A percentile compares a stretch with the other conserved stretches of the same genome.
Evolutionary conservation across 1,140 invertebrate genomes (phyloP).

Genomic region (Scaptomyza graminum): DNA sequence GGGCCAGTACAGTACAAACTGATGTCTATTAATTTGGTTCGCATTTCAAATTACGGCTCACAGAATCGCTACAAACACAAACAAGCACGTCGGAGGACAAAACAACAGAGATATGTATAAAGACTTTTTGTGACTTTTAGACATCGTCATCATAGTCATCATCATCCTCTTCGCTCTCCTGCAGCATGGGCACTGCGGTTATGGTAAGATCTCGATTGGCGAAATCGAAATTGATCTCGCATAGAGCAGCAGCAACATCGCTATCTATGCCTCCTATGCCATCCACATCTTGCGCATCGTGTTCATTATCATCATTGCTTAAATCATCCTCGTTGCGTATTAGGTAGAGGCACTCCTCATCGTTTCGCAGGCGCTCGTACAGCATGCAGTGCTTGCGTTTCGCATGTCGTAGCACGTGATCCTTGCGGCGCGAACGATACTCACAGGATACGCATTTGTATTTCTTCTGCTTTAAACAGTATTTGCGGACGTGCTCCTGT

Average conservation of each 20-base stretch:
- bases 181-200: constrained; percentile 71
- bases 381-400: constrained; percentile 79
- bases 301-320: constrained; percentile 66
- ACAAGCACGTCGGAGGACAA: constrained; percentile 3
- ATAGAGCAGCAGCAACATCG: constrained; percentile 61
- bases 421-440: constrained; percentile 79
- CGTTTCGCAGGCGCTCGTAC: constrained; percentile 62
- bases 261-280: constrained; percentile 54
- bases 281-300: constrained; percentile 44
- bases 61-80: constrained; percentile 31
- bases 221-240: constrained; percentile 74
- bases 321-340: constrained; percentile 78
- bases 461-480: constrained; percentile 81
- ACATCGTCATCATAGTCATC: constrained; percentile 81
- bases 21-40: constrained; percentile 78
- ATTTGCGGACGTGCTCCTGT: constrained; percentile 82
- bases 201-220: constrained; percentile 75
- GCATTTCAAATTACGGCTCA: constrained; percentile 79
- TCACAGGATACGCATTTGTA: constrained; percentile 81
- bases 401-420: constrained; percentile 77
- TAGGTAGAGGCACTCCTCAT: constrained; percentile 75
- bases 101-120: not conserved
- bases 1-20: constrained; percentile 37
- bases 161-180: constrained; percentile 79
- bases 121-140: constrained; percentile 26